Base-by-base conservation (phyloP, 2,797 vertebrate species). In the Meda fulgida region DNA sequence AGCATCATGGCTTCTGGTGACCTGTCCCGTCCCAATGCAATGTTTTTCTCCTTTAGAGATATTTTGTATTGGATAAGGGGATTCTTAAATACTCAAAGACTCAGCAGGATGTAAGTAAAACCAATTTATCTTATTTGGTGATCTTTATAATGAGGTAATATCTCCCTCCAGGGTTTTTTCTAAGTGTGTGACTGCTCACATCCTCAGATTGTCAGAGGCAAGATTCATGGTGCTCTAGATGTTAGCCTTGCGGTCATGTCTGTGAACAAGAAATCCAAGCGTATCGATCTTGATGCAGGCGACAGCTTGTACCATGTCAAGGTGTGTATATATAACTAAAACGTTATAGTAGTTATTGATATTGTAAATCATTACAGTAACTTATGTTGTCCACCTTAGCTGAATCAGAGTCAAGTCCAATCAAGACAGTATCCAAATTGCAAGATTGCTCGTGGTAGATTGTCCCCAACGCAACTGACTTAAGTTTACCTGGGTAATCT, bases 201-300 rank as follows among this genome's bases (percentile, higher is more conserved):
- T 38, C 53, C 1, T 75, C 91, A 96, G 97, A 92, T 98, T 63
- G 90, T 94, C 81, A 96, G 94, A 90, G 97, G 97, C 46, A 99
- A 98, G 86, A 92, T 97, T 31, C 97, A 97, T 0, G 97, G 97
- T 0, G 94, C 96, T 83, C 93, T 98, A 19, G 96, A 98, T 0
- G 90, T 98, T 92, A 96, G 97, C n/a, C 88, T 95, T 13, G 96
- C 97, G 0, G 97, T 98, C 83, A 96, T 98, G 97, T 98, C 97
- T 16, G 87, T 98, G 91, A 99, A 99, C 92, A 97, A 96, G 92
- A 98, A 97, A 89, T 95, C 97, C 0, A 96, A 96, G 86, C 95
- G 97, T 55, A 96, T 98, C 0, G 97, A 98, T 89, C 94, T 98
- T 88, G 97, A 99, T 81, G 95, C 96, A 0, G 97, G 97, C 88